Conservation (phyloP, 2,888 invertebrate species). For the Argynnis bischoffii region DNA sequence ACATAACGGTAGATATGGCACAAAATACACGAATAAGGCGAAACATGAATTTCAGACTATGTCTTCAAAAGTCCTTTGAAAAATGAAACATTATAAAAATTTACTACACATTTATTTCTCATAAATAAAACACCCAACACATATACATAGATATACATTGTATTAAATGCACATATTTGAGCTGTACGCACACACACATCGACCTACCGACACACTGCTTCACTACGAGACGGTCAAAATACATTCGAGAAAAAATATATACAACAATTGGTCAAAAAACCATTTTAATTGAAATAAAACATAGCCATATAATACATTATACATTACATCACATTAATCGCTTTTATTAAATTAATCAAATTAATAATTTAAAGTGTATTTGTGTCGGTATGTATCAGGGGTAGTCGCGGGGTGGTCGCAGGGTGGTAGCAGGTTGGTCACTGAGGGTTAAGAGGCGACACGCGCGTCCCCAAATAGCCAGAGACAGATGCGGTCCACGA, state of each 20-base stretch:
- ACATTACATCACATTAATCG: too few relatives aligned
- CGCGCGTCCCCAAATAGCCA: constrained; percentile 93
- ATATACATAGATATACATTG: constrained; percentile 34
- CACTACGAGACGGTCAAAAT: background rate
- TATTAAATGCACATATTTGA: constrained; percentile 50
- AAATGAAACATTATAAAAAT: constrained; percentile 31
- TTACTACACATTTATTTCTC: constrained; percentile 51
- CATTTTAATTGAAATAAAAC: too few relatives aligned
- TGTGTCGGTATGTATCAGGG: too few relatives aligned
- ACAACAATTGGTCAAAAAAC: too few relatives aligned
- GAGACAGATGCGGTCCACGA: constrained; percentile 92
- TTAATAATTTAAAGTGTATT: too few relatives aligned
- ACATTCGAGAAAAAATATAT: too few relatives aligned
- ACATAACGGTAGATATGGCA: too few relatives aligned
- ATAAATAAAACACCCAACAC: constrained; percentile 49
- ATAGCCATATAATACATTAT: too few relatives aligned
- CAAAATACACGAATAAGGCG: too few relatives aligned
- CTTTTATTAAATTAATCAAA: too few relatives aligned
- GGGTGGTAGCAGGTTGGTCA: constrained; percentile 33
- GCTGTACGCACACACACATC: constrained; percentile 39
- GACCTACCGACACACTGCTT: constrained; percentile 16
- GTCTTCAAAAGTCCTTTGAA: background rate
- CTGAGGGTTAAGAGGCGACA: constrained; percentile 31
- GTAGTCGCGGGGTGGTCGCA: too few relatives aligned
- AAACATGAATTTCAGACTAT: too few relatives aligned